Evolutionary conservation across 2,888 invertebrate species (phyloP), one percentile per base, ranked within the genome.

Genomic region (Drosophila eohydei): DNA sequence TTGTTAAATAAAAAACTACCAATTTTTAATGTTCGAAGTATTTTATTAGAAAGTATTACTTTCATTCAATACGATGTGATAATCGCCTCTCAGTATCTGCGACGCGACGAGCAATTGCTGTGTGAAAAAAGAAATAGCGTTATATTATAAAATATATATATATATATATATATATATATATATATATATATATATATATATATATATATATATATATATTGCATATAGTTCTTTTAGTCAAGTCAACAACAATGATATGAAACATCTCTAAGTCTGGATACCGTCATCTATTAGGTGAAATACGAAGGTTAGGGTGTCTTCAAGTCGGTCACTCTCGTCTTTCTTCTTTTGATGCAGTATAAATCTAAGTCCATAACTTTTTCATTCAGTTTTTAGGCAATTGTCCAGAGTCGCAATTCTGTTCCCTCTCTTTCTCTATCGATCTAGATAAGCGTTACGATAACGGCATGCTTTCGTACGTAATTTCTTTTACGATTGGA

Each of bases 401-500:
- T 41, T 41, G 7, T 6, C 6, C 41, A 41, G 16, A 16, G 9
- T 41, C 7, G 4, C 14, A 8, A 16, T 16, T 16, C 40, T 41
- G 4, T 6, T 16, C 40, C 43, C n/a, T 28, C n/a, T 55, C 16
- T 46, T 4, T 54, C 7, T 38, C 38, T 30, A 0, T 36, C 9
- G 41, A 7, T 44, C 46, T 56, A 62, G 80, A 82, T 84, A 81
- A 89, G 73, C 34, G 58, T 60, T 41, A 59, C 83, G 86, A 89
- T 89, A 89, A 84, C 88, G 90, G 80, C 86, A 54, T 71, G 83
- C 72, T 79, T 89, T 89, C 71, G 88, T 90, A 90, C 88, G 86
- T 84, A 89, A 84, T 89, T 89, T 84, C 73, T 67, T 89, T 88
- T 88, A 83, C 88, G 83, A 86, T 77, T 89, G 84, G 83, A 88